Percentiles rank a stretch among this genome's conserved stretches.
Evolutionary conservation across 1,140 invertebrate genomes (phyloP).

Genomic region (Aleiodes sp.): DNA sequence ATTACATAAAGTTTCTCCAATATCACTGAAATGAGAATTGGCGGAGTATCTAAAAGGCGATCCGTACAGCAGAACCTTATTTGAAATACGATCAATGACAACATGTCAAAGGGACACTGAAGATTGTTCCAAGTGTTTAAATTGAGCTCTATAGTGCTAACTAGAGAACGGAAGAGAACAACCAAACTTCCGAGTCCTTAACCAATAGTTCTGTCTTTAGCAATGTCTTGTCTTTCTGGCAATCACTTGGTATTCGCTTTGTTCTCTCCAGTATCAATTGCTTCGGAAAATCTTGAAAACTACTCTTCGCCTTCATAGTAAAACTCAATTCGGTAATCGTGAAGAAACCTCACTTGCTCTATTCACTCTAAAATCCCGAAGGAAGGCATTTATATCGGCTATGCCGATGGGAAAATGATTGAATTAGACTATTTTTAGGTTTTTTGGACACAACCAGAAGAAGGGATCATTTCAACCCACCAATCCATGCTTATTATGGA

Average conservation of each 20-base stretch:
- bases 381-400: no score
- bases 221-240: neutral
- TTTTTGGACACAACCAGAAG: no score
- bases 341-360: no score
- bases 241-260: slow-evolving; percentile 31
- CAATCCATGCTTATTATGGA: no score
- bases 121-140: neutral
- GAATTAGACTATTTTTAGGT: no score
- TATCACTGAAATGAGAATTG: neutral
- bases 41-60: neutral
- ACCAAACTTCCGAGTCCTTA: neutral
- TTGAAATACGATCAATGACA: neutral
- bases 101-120: slow-evolving; percentile 5
- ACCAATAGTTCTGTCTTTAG: neutral
- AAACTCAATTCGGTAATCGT: neutral
- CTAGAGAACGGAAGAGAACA: neutral
- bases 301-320: neutral
- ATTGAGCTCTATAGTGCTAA: neutral
- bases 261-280: slow-evolving; percentile 24
- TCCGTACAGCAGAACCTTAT: neutral
- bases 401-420: no score
- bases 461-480: no score
- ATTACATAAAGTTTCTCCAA: slow-evolving; percentile 1
- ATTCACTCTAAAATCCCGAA: no score
- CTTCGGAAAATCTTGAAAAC: slow-evolving; percentile 8